A percentile compares a stretch with the other conserved stretches of the same genome.
Conservation (phyloP, 2,888 invertebrate species). For the Eumerus sabulonum region DNA sequence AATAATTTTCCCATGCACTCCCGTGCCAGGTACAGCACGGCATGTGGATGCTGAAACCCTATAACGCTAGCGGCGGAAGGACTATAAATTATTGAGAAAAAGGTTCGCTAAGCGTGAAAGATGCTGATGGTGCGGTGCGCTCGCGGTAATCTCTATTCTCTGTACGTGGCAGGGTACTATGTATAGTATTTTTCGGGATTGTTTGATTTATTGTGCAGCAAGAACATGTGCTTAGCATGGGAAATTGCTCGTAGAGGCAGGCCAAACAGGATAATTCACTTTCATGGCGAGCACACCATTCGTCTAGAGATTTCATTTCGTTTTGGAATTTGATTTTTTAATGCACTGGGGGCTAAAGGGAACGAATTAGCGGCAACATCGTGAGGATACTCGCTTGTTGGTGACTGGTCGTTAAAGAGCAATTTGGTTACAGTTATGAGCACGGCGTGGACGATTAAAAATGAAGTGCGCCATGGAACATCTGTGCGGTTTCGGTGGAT, state of each 20-base stretch:
- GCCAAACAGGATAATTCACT: conserved; percentile 35
- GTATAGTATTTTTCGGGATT: neutral
- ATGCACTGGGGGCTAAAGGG: too few species aligned
- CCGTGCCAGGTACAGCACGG: conserved; percentile 5
- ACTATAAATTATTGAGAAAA: conserved; percentile 14
- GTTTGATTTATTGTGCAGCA: conserved; percentile 59
- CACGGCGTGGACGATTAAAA: too few species aligned
- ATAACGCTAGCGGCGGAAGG: neutral
- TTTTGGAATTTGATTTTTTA: too few species aligned
- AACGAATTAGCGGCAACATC: too few species aligned
- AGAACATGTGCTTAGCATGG: conserved; percentile 51
- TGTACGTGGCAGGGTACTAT: conserved; percentile 10
- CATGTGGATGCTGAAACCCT: conserved; percentile 27
- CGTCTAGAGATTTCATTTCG: too few species aligned
- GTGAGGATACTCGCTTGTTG: too few species aligned
- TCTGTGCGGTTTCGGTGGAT: too few species aligned
- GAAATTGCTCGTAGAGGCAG: conserved; percentile 23
- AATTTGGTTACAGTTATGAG: too few species aligned
- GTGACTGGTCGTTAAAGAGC: too few species aligned
- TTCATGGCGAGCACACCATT: neutral
- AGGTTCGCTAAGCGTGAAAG: conserved; percentile 55
- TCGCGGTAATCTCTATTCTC: conserved; percentile 36
- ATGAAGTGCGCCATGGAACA: too few species aligned
- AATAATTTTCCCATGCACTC: conserved; percentile 52
- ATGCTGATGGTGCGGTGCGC: conserved; percentile 56